Base-by-base conservation (phyloP, 1,140 invertebrate species). In the Cepaea nemoralis region DNA sequence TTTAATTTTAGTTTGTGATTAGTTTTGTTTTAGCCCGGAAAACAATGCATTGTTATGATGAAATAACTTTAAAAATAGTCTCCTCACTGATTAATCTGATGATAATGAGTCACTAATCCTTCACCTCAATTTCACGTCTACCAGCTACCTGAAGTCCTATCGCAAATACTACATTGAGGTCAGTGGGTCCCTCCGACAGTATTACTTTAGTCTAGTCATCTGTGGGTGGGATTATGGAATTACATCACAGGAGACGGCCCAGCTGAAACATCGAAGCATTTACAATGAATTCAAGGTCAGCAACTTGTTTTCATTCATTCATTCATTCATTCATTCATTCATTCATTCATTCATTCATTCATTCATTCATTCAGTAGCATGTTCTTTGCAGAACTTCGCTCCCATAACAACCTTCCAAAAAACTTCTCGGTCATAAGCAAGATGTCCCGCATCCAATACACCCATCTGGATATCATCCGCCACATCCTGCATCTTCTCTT, bases 161-260 rank as follows among this genome's bases (percentile, higher is more conserved):
- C 93, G 94, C 74, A 93, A 93, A 80, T 95, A 94, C 89, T 96
- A 95, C 85, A 89, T 92, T 39, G 88, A 91, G 77, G 87, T 86
- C 5, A 87, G 88, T 79, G 87, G 88, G 10, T 85, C 63, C 39
- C 27, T 76, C 67, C 80, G 80, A 33, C 63, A 80, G 37, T 83
- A 77, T 39, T 88, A 86, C 71, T 80, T 82, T 45, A 87, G 84
- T 84, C 95, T 94, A 91, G 92, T 95, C 84, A 95, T 95, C 89
- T 95, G 94, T 86, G 94, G 94, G 45, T 96, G 95, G 95, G 95
- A 95, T 90, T 95, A 93, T 89, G 93, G 93, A 80, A 94, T 95
- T 71, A 93, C 94, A 1, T 93, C 94, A 1, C 85, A 91, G n/a
- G 92, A 94, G 86, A 93, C 94, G 33, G 94, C 94, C 0, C 90